These are phyloP conservation scores for Teinopalpus imperialis DNA, from an alignment of 2,888 invertebrate species.

Conservation along the genomic window DNA sequence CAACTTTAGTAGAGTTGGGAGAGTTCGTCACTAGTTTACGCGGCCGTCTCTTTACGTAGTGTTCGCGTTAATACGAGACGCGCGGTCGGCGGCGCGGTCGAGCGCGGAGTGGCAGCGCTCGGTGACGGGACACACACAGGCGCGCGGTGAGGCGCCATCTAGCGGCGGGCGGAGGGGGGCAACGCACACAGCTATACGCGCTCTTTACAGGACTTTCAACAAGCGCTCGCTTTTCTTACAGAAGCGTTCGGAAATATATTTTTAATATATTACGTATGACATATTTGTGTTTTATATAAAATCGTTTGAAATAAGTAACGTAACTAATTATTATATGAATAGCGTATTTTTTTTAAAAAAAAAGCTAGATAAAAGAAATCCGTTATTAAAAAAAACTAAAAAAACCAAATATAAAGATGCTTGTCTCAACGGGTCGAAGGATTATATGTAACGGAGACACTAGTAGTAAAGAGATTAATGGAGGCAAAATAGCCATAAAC, in stretches of 20 bases:
- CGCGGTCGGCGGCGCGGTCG: slow-evolving; percentile 75
- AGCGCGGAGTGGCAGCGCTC: slow-evolving; percentile 75
- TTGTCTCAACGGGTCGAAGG: slow-evolving; percentile 39
- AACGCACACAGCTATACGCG: slow-evolving; percentile 1
- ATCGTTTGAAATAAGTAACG: no score
- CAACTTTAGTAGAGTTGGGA: slow-evolving; percentile 2
- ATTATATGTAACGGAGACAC: slow-evolving; percentile 59
- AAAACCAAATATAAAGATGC: neutral
- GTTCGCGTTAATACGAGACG: slow-evolving; percentile 51
- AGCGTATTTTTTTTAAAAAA: neutral
- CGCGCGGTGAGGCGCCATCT: slow-evolving; percentile 63
- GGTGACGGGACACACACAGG: slow-evolving; percentile 66
- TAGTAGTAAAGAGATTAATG: slow-evolving; percentile 81
- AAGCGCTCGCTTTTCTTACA: slow-evolving; percentile 17
- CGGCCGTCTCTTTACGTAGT: slow-evolving; percentile 15
- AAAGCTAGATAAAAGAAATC: no score
- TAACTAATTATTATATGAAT: no score
- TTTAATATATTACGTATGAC: no score
- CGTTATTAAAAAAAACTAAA: neutral
- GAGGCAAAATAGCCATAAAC: slow-evolving; percentile 81
- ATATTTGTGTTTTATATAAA: no score
- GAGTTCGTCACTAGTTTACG: slow-evolving; percentile 31
- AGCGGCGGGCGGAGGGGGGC: slow-evolving; percentile 59
- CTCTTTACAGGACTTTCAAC: slow-evolving; percentile 25
- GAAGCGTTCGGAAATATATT: neutral